Evolutionary conservation across 2,113 vertebrate genomes (phyloP).

Genomic region (Oxyura jamaicensis): DNA sequence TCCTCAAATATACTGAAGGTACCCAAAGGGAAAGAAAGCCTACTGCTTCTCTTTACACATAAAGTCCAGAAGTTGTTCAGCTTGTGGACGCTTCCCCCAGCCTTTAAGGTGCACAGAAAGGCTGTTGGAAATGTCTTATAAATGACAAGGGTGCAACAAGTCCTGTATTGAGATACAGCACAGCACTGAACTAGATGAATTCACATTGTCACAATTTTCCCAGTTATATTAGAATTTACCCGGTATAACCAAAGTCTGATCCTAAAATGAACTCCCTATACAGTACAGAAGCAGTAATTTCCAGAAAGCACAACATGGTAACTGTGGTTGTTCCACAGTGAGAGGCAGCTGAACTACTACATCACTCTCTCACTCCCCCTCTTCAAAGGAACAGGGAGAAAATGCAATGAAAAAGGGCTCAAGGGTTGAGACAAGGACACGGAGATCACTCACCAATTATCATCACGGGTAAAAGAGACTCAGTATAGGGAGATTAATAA

Average conservation of each 20-base stretch:
- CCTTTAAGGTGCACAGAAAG: not conserved
- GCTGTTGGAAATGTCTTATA: not conserved
- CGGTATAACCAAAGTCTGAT: not conserved
- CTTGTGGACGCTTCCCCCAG: not conserved
- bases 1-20: not conserved
- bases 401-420: not conserved
- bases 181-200: not conserved
- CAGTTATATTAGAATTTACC: not conserved
- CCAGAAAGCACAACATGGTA: not conserved
- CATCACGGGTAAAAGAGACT: too few species aligned
- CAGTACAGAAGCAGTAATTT: not conserved
- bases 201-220: not conserved
- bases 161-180: not conserved
- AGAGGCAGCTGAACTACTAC: not conserved
- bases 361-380: not conserved
- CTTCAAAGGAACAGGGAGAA: not conserved
- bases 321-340: not conserved
- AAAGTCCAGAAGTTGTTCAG: not conserved
- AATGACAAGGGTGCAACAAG: not conserved
- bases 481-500: too few species aligned
- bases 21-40: not conserved
- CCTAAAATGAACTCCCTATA: not conserved
- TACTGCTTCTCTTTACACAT: not conserved
- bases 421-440: not conserved
- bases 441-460: too few species aligned